These are phyloP conservation scores for Casuarius casuarius DNA, from an alignment of 2,113 vertebrate genomes.

Conservation along the genomic window DNA sequence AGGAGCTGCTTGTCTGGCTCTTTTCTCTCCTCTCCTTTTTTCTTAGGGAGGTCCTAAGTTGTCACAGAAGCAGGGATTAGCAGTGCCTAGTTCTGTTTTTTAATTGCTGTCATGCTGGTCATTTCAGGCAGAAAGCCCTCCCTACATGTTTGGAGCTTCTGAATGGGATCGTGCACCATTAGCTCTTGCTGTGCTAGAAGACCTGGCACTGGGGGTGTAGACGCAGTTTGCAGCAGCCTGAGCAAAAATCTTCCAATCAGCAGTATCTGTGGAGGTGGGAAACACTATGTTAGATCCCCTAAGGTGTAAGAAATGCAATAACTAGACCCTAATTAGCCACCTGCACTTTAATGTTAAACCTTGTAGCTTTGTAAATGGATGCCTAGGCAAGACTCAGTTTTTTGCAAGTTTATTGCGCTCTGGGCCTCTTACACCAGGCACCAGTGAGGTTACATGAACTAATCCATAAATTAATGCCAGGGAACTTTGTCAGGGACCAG, in stretches of 20 bases:
- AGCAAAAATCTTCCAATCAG: background rate
- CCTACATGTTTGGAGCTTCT: background rate
- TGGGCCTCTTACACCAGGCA: background rate
- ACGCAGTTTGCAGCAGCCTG: background rate
- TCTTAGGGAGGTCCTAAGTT: background rate
- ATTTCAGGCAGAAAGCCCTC: background rate
- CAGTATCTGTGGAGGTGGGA: background rate
- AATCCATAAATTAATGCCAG: background rate
- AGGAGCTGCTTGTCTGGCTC: background rate
- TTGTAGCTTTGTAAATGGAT: background rate
- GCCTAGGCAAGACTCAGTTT: background rate
- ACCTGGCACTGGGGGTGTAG: rapidly evolving
- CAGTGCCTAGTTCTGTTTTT: background rate
- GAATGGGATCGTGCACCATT: background rate
- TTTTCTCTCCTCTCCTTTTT: background rate
- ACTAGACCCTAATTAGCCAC: background rate
- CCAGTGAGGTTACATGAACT: rapidly evolving
- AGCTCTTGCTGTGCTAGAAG: background rate
- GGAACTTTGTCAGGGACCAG: background rate
- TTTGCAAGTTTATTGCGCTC: background rate
- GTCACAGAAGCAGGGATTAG: background rate
- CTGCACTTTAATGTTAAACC: background rate
- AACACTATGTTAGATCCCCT: background rate
- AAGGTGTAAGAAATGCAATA: background rate
- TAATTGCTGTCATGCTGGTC: background rate